Evolutionary conservation across 2,888 invertebrate species (phyloP).

Genomic region (Cryptops parisi): DNA sequence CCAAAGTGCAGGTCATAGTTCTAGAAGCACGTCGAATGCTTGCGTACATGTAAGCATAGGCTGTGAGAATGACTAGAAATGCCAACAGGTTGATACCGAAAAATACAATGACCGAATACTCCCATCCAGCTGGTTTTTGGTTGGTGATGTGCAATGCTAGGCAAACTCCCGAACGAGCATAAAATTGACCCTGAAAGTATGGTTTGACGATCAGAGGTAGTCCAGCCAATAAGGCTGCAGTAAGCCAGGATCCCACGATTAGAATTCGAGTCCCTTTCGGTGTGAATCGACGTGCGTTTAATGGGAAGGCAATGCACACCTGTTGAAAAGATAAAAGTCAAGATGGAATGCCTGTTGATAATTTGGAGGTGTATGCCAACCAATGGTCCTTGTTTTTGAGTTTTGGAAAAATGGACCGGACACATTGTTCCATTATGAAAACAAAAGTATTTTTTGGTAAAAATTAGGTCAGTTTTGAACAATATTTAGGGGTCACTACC

Average conservation of each 20-base stretch:
- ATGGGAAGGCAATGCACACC: slow-evolving; percentile 18
- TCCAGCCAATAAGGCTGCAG: slow-evolving; percentile 23
- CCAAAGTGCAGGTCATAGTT: slow-evolving; percentile 20
- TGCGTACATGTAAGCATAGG: slow-evolving; percentile 28
- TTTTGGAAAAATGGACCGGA: no score
- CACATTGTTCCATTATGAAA: no score
- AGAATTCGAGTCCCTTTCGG: slow-evolving; percentile 20
- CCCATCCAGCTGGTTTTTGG: slow-evolving; percentile 28
- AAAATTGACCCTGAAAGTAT: slow-evolving; percentile 27
- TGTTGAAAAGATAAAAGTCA: slow-evolving; percentile 29
- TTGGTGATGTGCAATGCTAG: slow-evolving; percentile 28
- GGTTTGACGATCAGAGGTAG: slow-evolving; percentile 25
- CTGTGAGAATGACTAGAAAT: slow-evolving; percentile 26
- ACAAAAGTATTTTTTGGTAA: no score
- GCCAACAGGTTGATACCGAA: slow-evolving; percentile 27
- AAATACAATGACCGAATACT: slow-evolving; percentile 28
- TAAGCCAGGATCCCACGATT: slow-evolving; percentile 23
- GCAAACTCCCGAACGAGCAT: slow-evolving; percentile 29
- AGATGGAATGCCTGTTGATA: no score
- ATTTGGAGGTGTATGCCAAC: no score
- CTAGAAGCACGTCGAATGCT: slow-evolving; percentile 21
- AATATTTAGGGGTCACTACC: no score
- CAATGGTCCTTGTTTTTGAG: no score
- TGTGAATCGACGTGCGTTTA: slow-evolving; percentile 21
- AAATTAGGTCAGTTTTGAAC: no score